Evolutionary conservation across 2,888 invertebrate species (phyloP).

Genomic region (Stegana nigrithorax): DNA sequence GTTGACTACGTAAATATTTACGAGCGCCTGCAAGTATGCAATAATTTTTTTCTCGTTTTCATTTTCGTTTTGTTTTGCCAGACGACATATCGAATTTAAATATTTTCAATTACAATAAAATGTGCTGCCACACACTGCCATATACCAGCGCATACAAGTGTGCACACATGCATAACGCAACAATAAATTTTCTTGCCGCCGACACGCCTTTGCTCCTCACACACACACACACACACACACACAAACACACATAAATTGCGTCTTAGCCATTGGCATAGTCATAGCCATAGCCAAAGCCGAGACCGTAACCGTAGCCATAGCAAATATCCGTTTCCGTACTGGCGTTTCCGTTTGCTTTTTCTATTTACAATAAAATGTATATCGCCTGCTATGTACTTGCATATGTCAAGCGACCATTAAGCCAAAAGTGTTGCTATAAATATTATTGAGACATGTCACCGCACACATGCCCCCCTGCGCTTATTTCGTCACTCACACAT

Average conservation of each 20-base stretch:
- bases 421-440: conserved; percentile 57
- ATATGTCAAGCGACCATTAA: conserved; percentile 54
- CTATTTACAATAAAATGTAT: neutral
- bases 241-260: too few species aligned
- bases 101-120: conserved; percentile 57
- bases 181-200: neutral
- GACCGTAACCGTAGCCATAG: neutral
- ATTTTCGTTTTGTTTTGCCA: neutral
- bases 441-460: conserved; percentile 47
- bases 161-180: neutral
- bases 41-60: neutral
- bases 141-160: too few species aligned
- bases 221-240: too few species aligned
- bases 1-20: neutral
- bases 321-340: conserved; percentile 6
- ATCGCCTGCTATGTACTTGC: conserved; percentile 52
- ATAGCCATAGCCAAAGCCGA: too few species aligned
- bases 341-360: neutral
- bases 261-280: too few species aligned
- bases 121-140: conserved; percentile 25
- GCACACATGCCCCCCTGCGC: neutral
- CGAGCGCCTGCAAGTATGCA: conserved; percentile 9
- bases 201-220: too few species aligned
- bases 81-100: conserved; percentile 44
- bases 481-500: neutral